Conservation (phyloP, 2,888 invertebrate genomes). For the Hanleya hanleyi region DNA sequence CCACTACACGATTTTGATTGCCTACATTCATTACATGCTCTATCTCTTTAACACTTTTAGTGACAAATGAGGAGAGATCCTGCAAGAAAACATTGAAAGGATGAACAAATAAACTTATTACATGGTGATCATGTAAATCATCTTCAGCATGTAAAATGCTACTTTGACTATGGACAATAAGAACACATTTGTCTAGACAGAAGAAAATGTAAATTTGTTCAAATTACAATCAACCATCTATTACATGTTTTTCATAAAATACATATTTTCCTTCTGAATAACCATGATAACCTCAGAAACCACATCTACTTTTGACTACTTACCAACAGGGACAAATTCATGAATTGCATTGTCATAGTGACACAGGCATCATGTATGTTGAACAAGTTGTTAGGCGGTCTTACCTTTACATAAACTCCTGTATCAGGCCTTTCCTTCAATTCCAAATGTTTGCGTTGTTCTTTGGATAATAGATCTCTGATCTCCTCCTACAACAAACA, state of each 20-base stretch:
- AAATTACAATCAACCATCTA: too few species aligned
- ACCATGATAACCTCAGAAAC: too few species aligned
- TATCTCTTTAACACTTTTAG: constrained; percentile 95
- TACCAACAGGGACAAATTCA: too few species aligned
- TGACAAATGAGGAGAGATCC: constrained; percentile 94
- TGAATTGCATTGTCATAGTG: too few species aligned
- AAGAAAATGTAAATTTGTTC: too few species aligned
- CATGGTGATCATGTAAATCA: background rate
- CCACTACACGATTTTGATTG: constrained; percentile 95
- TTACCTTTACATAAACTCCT: constrained; percentile 92
- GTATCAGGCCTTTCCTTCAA: constrained; percentile 84
- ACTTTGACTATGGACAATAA: too few species aligned
- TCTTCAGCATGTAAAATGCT: background rate
- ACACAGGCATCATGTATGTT: too few species aligned
- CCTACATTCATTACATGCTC: constrained; percentile 94
- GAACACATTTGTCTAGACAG: too few species aligned
- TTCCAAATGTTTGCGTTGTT: constrained; percentile 83
- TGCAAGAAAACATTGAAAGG: constrained; percentile 47
- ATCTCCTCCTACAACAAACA: constrained; percentile 76
- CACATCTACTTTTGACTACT: too few species aligned
- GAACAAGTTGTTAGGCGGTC: too few species aligned
- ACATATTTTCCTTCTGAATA: too few species aligned
- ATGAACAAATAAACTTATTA: background rate
- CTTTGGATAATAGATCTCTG: constrained; percentile 81
- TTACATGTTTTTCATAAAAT: too few species aligned